These are phyloP conservation scores for Theretra japonica DNA, from an alignment of 2,888 invertebrate species.

Conservation along the genomic window DNA sequence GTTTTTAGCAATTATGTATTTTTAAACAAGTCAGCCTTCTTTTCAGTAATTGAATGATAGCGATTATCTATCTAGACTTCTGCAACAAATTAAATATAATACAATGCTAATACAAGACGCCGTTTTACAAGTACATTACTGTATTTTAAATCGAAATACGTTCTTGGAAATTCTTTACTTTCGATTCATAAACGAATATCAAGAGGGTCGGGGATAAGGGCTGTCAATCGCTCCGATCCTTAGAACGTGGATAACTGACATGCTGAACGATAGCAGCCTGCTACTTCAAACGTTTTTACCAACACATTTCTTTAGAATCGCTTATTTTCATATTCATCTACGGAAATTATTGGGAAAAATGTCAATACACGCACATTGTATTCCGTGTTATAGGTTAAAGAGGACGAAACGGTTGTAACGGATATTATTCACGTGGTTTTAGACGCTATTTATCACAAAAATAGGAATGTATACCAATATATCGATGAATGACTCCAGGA, in stretches of 20 bases:
- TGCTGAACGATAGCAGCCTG: slow-evolving; percentile 9
- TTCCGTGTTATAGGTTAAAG: too few relatives aligned
- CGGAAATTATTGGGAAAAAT: slow-evolving; percentile 2
- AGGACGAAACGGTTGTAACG: too few relatives aligned
- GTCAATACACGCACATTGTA: neutral
- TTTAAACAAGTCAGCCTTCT: too few relatives aligned
- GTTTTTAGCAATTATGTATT: too few relatives aligned
- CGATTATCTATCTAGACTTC: neutral
- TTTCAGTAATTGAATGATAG: neutral
- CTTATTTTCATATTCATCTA: slow-evolving; percentile 6
- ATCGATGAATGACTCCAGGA: too few relatives aligned
- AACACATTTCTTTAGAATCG: slow-evolving; percentile 18
- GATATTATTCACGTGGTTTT: too few relatives aligned
- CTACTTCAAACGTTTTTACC: slow-evolving; percentile 12
- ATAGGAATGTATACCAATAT: too few relatives aligned
- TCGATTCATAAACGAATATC: slow-evolving; percentile 12
- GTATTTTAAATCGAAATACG: neutral
- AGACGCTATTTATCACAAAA: too few relatives aligned
- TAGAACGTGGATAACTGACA: slow-evolving; percentile 17
- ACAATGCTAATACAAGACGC: neutral
- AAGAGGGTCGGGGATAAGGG: slow-evolving; percentile 13
- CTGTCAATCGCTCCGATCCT: slow-evolving; percentile 12
- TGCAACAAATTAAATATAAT: neutral
- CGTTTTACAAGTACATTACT: neutral
- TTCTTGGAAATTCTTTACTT: neutral